A percentile compares a stretch with the other conserved stretches of the same genome.
These are phyloP conservation scores for Orthosia gothica DNA, from an alignment of 2,888 invertebrate species.

Conservation along the genomic window DNA sequence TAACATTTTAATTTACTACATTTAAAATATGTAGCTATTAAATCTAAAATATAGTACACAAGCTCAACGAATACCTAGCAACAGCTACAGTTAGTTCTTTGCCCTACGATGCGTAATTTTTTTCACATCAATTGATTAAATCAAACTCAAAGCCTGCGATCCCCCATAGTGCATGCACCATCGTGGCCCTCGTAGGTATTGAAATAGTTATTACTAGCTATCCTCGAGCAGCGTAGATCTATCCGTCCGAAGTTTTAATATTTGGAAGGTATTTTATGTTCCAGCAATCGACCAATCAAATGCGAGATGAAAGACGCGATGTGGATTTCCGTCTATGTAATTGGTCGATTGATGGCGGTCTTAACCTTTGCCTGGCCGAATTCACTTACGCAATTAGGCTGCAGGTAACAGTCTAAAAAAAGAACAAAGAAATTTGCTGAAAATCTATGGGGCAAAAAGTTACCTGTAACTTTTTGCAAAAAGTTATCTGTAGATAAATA, in stretches of 20 bases:
- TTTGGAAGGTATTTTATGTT: background rate
- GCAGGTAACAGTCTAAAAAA: background rate
- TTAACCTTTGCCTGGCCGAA: too few species aligned
- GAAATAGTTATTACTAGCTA: conserved; percentile 35
- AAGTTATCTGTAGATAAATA: too few species aligned
- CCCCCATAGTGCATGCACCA: conserved; percentile 15
- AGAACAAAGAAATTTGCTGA: background rate
- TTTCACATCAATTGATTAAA: conserved; percentile 50
- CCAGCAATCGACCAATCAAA: background rate
- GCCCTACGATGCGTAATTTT: conserved; percentile 29
- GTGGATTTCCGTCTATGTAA: too few species aligned
- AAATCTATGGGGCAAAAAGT: background rate
- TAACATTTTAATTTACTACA: background rate
- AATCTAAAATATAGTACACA: background rate
- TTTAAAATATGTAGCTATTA: background rate
- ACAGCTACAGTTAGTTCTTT: background rate
- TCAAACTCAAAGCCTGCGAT: conserved; percentile 25
- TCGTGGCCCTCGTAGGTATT: background rate
- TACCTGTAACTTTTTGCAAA: too few species aligned
- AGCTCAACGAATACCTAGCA: background rate
- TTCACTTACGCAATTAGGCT: too few species aligned
- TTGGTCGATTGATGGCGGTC: too few species aligned
- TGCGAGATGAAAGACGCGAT: too few species aligned
- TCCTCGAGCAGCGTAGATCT: background rate
- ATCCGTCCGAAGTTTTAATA: conserved; percentile 14